phyloP scores from a whole-genome alignment of 2,113 vertebrate species.

The Oryzias melastigma region DNA sequence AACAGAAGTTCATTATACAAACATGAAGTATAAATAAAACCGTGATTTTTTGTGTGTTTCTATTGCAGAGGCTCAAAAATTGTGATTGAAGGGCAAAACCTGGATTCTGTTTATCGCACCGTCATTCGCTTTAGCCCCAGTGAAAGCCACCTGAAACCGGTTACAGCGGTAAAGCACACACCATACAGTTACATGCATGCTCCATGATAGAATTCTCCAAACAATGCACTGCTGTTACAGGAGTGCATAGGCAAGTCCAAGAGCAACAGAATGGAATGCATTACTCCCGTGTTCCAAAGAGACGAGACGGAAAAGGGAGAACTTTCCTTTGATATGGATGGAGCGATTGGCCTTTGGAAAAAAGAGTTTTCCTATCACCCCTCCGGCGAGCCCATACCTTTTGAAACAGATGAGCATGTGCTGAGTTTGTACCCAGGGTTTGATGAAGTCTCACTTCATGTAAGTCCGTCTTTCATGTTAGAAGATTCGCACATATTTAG shows the following conservation, averaged over 20 bases:
- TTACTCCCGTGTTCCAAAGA: slow-evolving; percentile 77
- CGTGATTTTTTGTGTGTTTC: too few species aligned
- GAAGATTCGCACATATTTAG: too few species aligned
- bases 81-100: slow-evolving; percentile 82
- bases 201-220: neutral
- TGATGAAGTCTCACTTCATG: slow-evolving; percentile 82
- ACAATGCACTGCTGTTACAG: slow-evolving; percentile 41
- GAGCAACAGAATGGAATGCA: slow-evolving; percentile 77
- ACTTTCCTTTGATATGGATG: slow-evolving; percentile 84
- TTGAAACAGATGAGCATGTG: slow-evolving; percentile 69
- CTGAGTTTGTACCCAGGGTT: slow-evolving; percentile 79
- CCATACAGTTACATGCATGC: neutral
- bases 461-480: slow-evolving; percentile 47
- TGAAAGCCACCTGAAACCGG: slow-evolving; percentile 76
- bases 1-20: too few species aligned
- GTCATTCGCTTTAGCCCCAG: slow-evolving; percentile 80
- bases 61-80: slow-evolving; percentile 82
- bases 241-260: slow-evolving; percentile 71
- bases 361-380: slow-evolving; percentile 81
- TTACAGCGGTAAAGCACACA: slow-evolving; percentile 63
- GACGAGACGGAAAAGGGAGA: slow-evolving; percentile 76
- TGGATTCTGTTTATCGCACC: slow-evolving; percentile 84
- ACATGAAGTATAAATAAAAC: too few species aligned
- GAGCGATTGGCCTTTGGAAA: slow-evolving; percentile 66
- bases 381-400: slow-evolving; percentile 71